Evolutionary conservation across 2,113 vertebrate species (phyloP).

Genomic region (Hemiprocne comata): DNA sequence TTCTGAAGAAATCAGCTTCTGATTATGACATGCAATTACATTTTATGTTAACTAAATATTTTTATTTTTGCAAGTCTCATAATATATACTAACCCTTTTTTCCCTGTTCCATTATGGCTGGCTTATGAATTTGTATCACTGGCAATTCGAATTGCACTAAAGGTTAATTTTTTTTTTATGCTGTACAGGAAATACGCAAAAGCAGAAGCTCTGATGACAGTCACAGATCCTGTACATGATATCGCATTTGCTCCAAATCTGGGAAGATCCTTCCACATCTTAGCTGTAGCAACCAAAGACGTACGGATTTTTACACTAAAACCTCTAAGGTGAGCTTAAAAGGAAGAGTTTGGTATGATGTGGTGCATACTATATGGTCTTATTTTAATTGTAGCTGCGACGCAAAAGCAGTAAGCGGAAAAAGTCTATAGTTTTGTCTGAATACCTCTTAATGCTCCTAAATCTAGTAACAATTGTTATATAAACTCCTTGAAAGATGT

Average conservation of each 20-base stretch:
- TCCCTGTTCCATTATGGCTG: neutral
- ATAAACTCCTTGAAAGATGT: neutral
- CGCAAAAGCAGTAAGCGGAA: neutral
- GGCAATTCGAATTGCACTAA: neutral
- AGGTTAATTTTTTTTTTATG: neutral
- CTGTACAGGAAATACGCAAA: conserved; percentile 90
- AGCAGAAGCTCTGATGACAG: conserved; percentile 95
- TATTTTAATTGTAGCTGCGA: neutral
- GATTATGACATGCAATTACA: neutral
- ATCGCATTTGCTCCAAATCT: conserved; percentile 97
- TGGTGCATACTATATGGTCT: neutral
- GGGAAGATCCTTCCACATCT: conserved; percentile 94
- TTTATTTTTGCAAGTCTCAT: neutral
- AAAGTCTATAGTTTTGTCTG: neutral
- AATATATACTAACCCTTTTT: neutral
- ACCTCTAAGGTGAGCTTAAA: conserved; percentile 87
- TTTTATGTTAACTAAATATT: neutral
- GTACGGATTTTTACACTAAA: conserved; percentile 96
- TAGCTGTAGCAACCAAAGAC: conserved; percentile 97
- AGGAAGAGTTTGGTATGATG: neutral
- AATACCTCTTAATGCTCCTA: neutral
- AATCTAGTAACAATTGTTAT: neutral
- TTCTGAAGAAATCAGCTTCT: neutral
- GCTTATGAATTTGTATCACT: neutral
- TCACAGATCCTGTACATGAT: conserved; percentile 95